Evolutionary conservation across 2,113 vertebrate species (phyloP).

Genomic region (Pygathrix nemaeus): DNA sequence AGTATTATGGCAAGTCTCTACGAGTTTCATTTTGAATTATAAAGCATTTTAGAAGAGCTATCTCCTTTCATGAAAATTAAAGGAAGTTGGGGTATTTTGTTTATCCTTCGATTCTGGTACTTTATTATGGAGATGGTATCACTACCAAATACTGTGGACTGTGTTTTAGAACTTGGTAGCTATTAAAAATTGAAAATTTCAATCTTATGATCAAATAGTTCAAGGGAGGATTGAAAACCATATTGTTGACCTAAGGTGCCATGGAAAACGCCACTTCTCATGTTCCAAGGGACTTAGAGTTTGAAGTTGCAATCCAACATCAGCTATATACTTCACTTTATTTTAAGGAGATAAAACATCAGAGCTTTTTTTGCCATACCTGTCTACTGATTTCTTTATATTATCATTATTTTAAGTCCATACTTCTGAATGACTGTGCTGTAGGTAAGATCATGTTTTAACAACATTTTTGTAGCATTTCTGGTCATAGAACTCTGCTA

Average conservation of each 20-base stretch:
- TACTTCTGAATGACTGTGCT: background rate
- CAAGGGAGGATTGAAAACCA: background rate
- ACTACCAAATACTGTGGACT: background rate
- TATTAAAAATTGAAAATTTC: background rate
- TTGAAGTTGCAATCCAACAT: background rate
- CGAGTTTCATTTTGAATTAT: conserved; percentile 6
- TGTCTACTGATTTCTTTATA: background rate
- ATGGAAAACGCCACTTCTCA: background rate
- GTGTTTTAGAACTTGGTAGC: background rate
- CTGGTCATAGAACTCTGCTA: background rate
- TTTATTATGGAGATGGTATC: background rate
- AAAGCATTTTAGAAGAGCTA: background rate
- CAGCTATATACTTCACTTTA: background rate
- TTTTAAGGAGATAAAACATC: background rate
- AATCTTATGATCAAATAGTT: background rate
- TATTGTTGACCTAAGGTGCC: background rate
- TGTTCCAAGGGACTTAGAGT: background rate
- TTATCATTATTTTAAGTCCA: background rate
- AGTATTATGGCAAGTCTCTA: background rate
- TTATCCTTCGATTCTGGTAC: background rate
- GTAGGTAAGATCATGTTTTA: background rate
- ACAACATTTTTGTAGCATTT: background rate
- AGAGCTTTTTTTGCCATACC: background rate
- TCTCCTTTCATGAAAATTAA: background rate
- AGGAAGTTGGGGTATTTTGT: background rate